Base-by-base conservation (phyloP, 2,888 invertebrate species). In the Helleia helle region DNA sequence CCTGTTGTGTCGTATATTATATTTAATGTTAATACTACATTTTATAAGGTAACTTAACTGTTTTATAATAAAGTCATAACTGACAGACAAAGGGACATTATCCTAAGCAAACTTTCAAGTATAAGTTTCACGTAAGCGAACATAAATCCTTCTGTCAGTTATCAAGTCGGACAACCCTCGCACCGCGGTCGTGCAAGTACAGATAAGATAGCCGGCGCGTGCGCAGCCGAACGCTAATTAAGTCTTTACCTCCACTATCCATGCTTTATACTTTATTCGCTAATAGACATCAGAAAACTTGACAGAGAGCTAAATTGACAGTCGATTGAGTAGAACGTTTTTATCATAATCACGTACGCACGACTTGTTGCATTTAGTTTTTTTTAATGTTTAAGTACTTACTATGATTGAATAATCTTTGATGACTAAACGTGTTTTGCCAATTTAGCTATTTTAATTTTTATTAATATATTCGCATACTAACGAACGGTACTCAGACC, bases 201-300 rank as follows among this genome's bases (percentile, higher is more conserved):
- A 62, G 79, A 79, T 79, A 77, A 79, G 80, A 77, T 71, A 71
- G 61, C 52, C 58, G 53, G 60, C 65, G 74, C 74, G 73, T 69
- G 73, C 70, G 63, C 73, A 49, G 62, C 59, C 62, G 79, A 64
- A 58, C 71, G 60, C 81, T 84, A 84, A 84, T 84, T 84, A 83
- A 83, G 72, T 75, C 81, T 74, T 81, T 76, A 74, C 61, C 65
- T 72, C 65, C 59, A 62, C 60, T 66, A 67, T 44, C 50, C 51
- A 42, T 61, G 65, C 68, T 67, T 61, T 60, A 64, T 65, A 58
- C 55, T 62, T 69, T 71, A 71, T 71, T 70, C 66, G 66, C 62
- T 71, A 65, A 69, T 69, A 64, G 61, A 39, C 25, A 50, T 48
- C 49, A 41, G 40, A 13, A 39, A 37, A 40, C 34, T 41, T 41